Conservation (phyloP, 2,113 vertebrate genomes). For the Sciurus niger region DNA sequence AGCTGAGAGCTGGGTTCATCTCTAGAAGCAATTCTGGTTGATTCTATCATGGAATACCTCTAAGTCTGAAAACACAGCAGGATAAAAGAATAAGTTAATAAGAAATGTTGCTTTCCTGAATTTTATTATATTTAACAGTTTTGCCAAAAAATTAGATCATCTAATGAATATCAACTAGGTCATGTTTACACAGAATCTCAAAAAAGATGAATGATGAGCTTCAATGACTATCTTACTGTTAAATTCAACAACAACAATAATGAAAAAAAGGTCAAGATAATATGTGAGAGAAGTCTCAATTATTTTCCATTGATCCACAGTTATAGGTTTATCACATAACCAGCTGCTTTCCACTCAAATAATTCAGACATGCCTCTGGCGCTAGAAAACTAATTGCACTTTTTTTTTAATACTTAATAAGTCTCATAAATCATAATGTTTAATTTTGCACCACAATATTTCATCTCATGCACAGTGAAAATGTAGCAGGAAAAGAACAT, state of each 20-base stretch:
- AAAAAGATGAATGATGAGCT: neutral
- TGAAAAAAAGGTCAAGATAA: neutral
- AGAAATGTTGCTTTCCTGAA: neutral
- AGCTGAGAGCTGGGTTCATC: neutral
- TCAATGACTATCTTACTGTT: neutral
- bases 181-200: neutral
- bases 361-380: slow-evolving; percentile 61
- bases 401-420: slow-evolving; percentile 71
- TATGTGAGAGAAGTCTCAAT: slow-evolving; percentile 29
- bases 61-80: neutral
- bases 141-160: neutral
- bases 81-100: neutral
- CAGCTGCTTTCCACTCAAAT: neutral
- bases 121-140: slow-evolving; percentile 30
- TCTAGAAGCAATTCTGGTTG: neutral
- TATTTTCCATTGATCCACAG: slow-evolving; percentile 7
- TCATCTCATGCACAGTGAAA: slow-evolving; percentile 52
- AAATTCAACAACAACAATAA: neutral
- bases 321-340: slow-evolving; percentile 49
- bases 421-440: slow-evolving; percentile 73
- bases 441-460: slow-evolving; percentile 70
- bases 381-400: slow-evolving; percentile 71
- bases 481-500: neutral
- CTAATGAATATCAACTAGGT: neutral
- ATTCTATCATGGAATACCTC: neutral